Conservation (phyloP, 2,888 invertebrate species). For the Aproaerema taeniolella region DNA sequence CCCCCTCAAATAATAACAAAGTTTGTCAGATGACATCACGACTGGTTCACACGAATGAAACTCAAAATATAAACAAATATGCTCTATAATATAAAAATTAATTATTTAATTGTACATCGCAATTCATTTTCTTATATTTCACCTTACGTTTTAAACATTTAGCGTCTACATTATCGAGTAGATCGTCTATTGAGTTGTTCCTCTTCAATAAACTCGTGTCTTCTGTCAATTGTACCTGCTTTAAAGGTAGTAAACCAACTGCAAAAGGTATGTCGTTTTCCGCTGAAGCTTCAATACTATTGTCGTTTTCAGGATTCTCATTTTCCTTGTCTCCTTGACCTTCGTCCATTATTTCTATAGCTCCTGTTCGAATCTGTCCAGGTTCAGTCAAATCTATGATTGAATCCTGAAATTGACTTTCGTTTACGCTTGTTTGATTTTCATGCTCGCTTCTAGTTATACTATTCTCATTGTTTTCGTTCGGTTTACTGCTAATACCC, state of each 20-base stretch:
- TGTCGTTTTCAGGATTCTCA: constrained; percentile 24
- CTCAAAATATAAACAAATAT: background rate
- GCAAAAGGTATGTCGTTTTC: constrained; percentile 62
- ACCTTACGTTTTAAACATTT: constrained; percentile 66
- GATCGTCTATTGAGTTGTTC: constrained; percentile 36
- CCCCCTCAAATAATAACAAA: no score
- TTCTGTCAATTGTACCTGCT: constrained; percentile 41
- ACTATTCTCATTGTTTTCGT: constrained; percentile 17
- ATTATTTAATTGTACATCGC: background rate
- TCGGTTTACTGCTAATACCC: constrained; percentile 31
- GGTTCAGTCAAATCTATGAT: constrained; percentile 44
- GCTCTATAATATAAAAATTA: constrained; percentile 10
- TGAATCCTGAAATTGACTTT: constrained; percentile 29
- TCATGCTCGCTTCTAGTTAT: constrained; percentile 15
- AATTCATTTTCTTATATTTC: constrained; percentile 57
- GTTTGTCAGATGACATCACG: no score
- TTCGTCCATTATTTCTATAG: constrained; percentile 35
- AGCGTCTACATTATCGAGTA: constrained; percentile 47
- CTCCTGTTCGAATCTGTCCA: constrained; percentile 32
- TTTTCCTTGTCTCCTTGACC: constrained; percentile 41
- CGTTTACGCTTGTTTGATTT: constrained; percentile 12
- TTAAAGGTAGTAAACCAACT: constrained; percentile 61
- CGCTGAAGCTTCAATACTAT: constrained; percentile 30
- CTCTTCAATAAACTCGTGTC: constrained; percentile 45
- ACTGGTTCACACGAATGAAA: background rate